Percentiles rank a stretch among this genome's conserved stretches.
phyloP scores from a whole-genome alignment of 2,797 vertebrate species.

The Notamacropus eugenii region DNA sequence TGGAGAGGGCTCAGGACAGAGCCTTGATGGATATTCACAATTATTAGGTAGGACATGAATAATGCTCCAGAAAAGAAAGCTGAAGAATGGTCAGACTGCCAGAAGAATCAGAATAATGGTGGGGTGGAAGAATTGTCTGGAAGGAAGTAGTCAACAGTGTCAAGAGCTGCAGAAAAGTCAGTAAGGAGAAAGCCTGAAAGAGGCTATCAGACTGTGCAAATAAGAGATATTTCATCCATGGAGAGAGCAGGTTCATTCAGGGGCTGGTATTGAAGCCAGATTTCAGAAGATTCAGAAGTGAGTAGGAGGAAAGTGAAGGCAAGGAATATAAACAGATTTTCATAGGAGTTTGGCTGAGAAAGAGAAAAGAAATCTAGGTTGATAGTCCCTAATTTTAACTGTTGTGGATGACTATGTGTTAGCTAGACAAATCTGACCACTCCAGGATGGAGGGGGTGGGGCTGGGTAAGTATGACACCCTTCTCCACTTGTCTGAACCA shows the following conservation, averaged over 20 bases:
- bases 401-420: neutral
- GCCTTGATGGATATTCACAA: neutral
- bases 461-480: neutral
- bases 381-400: neutral
- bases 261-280: neutral
- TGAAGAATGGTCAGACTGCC: neutral
- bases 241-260: neutral
- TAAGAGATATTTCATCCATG: neutral
- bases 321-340: neutral
- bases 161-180: neutral
- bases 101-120: neutral
- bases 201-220: neutral
- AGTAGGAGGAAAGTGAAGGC: neutral
- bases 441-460: neutral
- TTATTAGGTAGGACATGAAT: neutral
- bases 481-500: neutral
- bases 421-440: neutral
- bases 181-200: neutral
- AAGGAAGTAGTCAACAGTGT: neutral
- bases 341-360: neutral
- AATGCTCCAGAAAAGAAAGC: neutral
- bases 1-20: neutral
- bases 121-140: neutral
- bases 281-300: neutral
- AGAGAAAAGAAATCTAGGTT: neutral